Evolutionary conservation across 2,888 invertebrate genomes (phyloP).

Genomic region (Apamea epomidion): DNA sequence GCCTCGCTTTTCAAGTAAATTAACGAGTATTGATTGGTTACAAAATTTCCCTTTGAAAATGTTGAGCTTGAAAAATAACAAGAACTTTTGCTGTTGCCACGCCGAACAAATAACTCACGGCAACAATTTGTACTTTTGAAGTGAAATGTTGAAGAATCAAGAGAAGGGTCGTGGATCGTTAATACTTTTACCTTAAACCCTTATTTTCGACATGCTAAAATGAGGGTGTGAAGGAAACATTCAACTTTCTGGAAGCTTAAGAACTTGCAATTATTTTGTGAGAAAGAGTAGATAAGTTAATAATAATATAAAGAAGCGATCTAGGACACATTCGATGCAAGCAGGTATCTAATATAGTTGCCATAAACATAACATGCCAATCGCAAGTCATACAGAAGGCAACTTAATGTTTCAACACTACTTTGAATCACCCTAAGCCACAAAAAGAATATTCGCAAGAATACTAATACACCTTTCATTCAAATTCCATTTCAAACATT

Average conservation of each 20-base stretch:
- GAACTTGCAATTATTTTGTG: background rate
- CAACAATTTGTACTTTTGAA: constrained; percentile 35
- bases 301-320: background rate
- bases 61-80: constrained; percentile 39
- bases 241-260: constrained; percentile 3
- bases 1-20: constrained; percentile 39
- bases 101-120: constrained; percentile 20
- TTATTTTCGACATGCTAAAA: constrained; percentile 21
- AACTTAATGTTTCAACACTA: background rate
- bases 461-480: constrained; percentile 24
- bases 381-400: background rate
- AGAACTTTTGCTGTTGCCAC: constrained; percentile 34
- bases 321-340: background rate
- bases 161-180: constrained; percentile 10
- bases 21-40: constrained; percentile 53
- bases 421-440: background rate
- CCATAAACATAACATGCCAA: background rate
- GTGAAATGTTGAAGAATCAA: constrained; percentile 22
- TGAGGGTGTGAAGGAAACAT: constrained; percentile 7
- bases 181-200: background rate
- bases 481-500: constrained; percentile 34
- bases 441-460: constrained; percentile 21
- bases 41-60: constrained; percentile 33
- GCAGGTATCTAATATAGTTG: background rate
- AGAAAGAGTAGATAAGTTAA: background rate